Base-by-base conservation (phyloP, 2,888 invertebrate species). In the Meteorus cinctellus region DNA sequence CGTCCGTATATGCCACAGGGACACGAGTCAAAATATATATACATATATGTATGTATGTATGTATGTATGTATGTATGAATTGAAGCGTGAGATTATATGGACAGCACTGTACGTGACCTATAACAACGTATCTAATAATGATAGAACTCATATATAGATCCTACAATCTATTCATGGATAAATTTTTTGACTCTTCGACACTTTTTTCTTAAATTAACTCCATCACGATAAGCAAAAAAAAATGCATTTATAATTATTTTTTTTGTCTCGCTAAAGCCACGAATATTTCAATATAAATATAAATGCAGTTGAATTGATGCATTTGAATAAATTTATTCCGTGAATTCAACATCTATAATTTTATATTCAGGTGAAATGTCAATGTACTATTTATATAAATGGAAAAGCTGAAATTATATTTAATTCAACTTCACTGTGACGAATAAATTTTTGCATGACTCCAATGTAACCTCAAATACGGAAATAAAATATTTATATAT, bases 21-120 rank as follows among this genome's bases (percentile, higher is more conserved):
- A 69, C 74, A 69, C 68, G 16, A 51, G 63, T 48, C 63, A 63
- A 62, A 29, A 63, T 55, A 55, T n/a, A 55, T 55, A 55, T 19
- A 55, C 1, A 19, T 19, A 51, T 51, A 55, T 19, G 4, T 4
- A 55, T 24, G 24, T n/a, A 55, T 24, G 4, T 4, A 55, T 24
- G 24, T n/a, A 55, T 24, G 19, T 1, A 19, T 19, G 16, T 51
- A 55, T 19, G 8, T 19, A 55, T 24, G 55, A 8, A 55, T 24
- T 24, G 24, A 24, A 19, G 24, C 6, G 8, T n/a, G 8, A 8
- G 2, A 55, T 55, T 55, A 24, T 19, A 55, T 55, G 1, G 19
- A 19, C 55, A 19, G 6, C 19, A 55, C 1, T 0, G 55, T 55
- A 55, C 55, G 55, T 55, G 55, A 55, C 55, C 55, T 55, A 8